Base-by-base conservation (phyloP, 2,113 vertebrate genomes). In the Phrynosoma platyrhinos region DNA sequence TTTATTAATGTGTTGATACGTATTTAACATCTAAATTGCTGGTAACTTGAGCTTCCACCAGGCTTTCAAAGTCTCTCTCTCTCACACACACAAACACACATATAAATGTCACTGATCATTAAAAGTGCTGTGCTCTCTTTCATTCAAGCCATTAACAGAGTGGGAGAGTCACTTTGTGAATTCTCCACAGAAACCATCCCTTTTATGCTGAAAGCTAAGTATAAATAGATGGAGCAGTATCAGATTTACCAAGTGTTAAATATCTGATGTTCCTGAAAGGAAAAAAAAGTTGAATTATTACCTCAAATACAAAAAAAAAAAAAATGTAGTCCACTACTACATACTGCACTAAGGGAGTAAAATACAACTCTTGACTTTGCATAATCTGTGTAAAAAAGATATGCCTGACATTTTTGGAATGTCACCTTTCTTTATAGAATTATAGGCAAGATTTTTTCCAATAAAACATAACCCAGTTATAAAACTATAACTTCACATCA, bases 401-500 rank as follows among this genome's bases (percentile, higher is more conserved):
- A 97, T 95, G 97, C 96, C 91, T 97, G 97, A 97, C 97, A 97
- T 97, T 97, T 71, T 96, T 97, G 97, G 97, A 97, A 97, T 97
- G 97, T 97, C 97, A 97, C 96, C 96, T 97, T 96, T 97, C 96
- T 97, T 96, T 97, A 97, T 97, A 97, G 97, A 97, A 97, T 97
- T 97, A 97, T 97, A 97, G 97, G 97, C 97, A 97, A 97, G 97
- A 97, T 97, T 96, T 97, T 97, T 96, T 97, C 97, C 97, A 96
- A 97, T 97, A 97, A 97, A 97, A 97, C 97, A 97, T 97, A 97
- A 97, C 96, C 97, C 97, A 97, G 96, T 97, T 97, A 97, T 96
- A 98, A 98, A 98, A 98, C 97, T 97, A 98, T 97, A 97, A 97
- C 96, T 97, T 97, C 97, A 97, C 97, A 97, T 97, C 97, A 97